Evolutionary conservation across 2,113 vertebrate species (phyloP).

Genomic region (Gobius niger): DNA sequence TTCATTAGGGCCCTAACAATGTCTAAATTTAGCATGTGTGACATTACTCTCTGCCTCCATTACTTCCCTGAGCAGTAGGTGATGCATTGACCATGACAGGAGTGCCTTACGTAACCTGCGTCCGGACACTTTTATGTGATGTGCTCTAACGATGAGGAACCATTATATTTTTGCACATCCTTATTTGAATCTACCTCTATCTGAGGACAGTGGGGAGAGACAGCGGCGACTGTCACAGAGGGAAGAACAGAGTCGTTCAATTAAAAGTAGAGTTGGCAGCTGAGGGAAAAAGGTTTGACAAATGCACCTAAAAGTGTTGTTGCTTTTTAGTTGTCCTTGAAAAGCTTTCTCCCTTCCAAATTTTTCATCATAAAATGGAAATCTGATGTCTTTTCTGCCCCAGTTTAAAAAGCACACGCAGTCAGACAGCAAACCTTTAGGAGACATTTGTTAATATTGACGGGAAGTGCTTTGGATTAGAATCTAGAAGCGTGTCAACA

Average conservation of each 20-base stretch:
- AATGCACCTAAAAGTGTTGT: conserved; percentile 4
- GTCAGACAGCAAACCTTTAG: not conserved
- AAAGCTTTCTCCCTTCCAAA: conserved; percentile 1
- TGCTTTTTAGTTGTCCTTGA: conserved; percentile 10
- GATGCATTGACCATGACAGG: conserved; percentile 3
- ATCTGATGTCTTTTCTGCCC: not conserved
- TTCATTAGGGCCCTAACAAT: not conserved
- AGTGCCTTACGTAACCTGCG: not conserved
- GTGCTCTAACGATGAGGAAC: conserved; percentile 45
- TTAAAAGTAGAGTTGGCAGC: conserved; percentile 7
- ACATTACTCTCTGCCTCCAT: not conserved
- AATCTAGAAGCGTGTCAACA: not conserved
- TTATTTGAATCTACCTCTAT: conserved; percentile 40
- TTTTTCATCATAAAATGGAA: not conserved
- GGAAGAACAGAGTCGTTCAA: conserved; percentile 6
- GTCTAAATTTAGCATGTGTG: not conserved
- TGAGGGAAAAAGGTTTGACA: not conserved
- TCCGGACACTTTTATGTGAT: conserved; percentile 5
- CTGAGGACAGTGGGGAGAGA: conserved; percentile 17
- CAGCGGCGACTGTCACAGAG: conserved; percentile 19
- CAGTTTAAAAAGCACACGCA: not conserved
- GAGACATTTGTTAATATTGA: conserved; percentile 5
- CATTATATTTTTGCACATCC: conserved; percentile 36
- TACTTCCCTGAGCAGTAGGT: not conserved
- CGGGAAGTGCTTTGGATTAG: not conserved